Conservation (phyloP, 2,888 invertebrate species). For the Dasysyrphus albostriatus region DNA sequence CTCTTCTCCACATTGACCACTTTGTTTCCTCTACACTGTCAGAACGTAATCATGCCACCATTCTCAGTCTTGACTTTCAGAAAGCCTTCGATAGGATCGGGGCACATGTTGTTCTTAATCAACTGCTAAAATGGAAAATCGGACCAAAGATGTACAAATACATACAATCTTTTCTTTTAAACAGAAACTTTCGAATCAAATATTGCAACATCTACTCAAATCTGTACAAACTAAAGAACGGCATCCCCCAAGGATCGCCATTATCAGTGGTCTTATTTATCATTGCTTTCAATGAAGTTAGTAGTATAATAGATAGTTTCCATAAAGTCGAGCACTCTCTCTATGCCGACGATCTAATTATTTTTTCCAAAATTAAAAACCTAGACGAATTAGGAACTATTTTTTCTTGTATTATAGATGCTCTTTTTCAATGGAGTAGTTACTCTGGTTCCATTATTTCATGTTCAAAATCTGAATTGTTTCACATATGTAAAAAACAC, state of each 20-base stretch:
- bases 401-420: neutral
- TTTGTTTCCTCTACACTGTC: no score
- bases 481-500: slow-evolving; percentile 29
- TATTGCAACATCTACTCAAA: slow-evolving; percentile 26
- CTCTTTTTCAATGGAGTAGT: neutral
- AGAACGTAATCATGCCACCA: no score
- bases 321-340: neutral
- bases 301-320: slow-evolving; percentile 20
- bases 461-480: slow-evolving; percentile 2
- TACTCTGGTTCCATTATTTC: slow-evolving; percentile 3
- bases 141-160: slow-evolving; percentile 21
- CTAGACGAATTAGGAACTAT: neutral
- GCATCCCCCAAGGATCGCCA: slow-evolving; percentile 45
- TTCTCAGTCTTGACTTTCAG: no score
- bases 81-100: no score
- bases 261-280: slow-evolving; percentile 55
- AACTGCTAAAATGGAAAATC: slow-evolving; percentile 23
- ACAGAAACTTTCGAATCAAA: slow-evolving; percentile 48
- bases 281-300: slow-evolving; percentile 58
- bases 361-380: slow-evolving; percentile 11
- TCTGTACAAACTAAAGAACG: neutral
- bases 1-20: no score
- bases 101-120: slow-evolving; percentile 21
- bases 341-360: slow-evolving; percentile 25
- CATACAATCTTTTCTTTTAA: slow-evolving; percentile 39